Evolutionary conservation across 2,113 vertebrate species (phyloP).

Genomic region (Barbus barbus): DNA sequence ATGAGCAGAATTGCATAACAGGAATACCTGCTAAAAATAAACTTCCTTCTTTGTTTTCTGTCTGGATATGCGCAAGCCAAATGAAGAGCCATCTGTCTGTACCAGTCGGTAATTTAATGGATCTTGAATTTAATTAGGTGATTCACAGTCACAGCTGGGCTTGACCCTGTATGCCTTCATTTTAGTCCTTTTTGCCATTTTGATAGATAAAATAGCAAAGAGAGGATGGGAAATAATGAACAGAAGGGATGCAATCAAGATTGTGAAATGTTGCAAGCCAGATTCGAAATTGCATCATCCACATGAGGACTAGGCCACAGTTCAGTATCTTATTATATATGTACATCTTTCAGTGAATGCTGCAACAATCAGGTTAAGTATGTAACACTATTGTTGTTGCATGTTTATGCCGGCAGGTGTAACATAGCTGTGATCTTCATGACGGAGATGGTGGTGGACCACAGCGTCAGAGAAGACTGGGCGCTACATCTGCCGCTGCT

Average conservation of each 20-base stretch:
- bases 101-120: background rate
- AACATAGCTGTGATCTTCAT: constrained; percentile 98
- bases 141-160: background rate
- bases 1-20: constrained; percentile 1
- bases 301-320: background rate
- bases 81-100: background rate
- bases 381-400: background rate
- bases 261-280: background rate
- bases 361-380: background rate
- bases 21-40: constrained; percentile 9
- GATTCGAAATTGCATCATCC: too few relatives aligned
- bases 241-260: background rate
- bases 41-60: background rate
- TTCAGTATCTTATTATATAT: too few relatives aligned
- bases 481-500: constrained; percentile 92
- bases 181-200: background rate
- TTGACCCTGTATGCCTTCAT: background rate
- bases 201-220: background rate
- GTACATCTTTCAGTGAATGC: background rate
- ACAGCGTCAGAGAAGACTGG: constrained; percentile 98
- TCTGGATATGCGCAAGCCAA: background rate
- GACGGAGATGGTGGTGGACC: constrained; percentile 99
- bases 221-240: background rate
- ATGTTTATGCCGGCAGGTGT: constrained; percentile 77
- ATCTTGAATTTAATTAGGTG: background rate